These are phyloP conservation scores for Capreolus pygargus DNA, from an alignment of 2,113 vertebrate genomes.

Conservation along the genomic window DNA sequence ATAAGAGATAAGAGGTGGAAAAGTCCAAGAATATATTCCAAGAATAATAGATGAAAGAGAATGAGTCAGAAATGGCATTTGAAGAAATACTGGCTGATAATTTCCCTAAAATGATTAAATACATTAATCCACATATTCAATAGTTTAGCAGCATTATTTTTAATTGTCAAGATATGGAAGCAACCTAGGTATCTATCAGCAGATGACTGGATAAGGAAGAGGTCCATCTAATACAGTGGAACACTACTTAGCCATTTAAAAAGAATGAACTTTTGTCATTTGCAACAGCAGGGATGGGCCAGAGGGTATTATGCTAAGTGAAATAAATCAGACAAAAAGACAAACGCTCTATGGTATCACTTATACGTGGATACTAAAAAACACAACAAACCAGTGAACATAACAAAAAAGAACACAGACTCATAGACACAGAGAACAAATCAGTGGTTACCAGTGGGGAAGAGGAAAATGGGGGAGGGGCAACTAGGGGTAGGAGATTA, in stretches of 20 bases:
- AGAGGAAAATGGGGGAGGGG: neutral
- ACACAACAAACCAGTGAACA: neutral
- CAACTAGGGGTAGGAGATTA: neutral
- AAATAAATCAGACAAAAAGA: neutral
- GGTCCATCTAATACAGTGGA: rapidly evolving
- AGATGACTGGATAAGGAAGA: neutral
- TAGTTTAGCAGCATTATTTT: neutral
- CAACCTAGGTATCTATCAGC: too few species aligned
- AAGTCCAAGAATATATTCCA: neutral
- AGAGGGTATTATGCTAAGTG: neutral
- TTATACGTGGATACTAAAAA: neutral
- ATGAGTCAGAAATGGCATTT: neutral
- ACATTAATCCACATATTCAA: neutral
- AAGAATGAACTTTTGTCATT: neutral
- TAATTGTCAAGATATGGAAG: neutral
- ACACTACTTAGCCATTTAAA: neutral
- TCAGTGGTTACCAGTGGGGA: neutral
- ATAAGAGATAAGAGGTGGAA: neutral
- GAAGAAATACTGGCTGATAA: neutral
- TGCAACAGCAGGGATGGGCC: neutral
- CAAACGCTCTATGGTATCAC: neutral
- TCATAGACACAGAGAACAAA: neutral
- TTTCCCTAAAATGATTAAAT: neutral
- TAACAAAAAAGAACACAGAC: neutral
- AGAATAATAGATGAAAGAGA: neutral